phyloP scores from a whole-genome alignment of 1,140 invertebrate species.

The Solenopsis invicta region DNA sequence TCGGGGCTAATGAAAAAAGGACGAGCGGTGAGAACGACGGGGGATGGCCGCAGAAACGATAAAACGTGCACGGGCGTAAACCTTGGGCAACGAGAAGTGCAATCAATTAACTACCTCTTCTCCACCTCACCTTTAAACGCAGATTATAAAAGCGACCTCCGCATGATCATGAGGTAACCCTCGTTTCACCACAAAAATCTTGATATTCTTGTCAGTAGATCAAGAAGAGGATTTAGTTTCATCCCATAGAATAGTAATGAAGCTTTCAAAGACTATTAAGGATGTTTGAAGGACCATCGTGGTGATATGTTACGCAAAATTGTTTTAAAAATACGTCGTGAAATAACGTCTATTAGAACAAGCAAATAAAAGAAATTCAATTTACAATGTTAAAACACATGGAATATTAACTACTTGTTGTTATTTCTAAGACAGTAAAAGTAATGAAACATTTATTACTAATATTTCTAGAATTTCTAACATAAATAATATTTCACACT shows the following conservation, averaged over 20 bases:
- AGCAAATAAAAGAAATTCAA: neutral
- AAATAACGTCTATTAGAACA: neutral
- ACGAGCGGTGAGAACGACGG: neutral
- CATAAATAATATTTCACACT: neutral
- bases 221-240: slow-evolving; percentile 20
- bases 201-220: slow-evolving; percentile 4
- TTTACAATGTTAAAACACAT: neutral
- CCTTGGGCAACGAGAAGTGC: neutral
- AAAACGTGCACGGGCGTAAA: slow-evolving; percentile 35
- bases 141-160: slow-evolving; percentile 44
- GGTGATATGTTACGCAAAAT: neutral
- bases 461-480: neutral
- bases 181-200: neutral
- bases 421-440: neutral
- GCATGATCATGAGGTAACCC: neutral
- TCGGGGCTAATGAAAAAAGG: slow-evolving; percentile 71
- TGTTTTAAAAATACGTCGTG: neutral
- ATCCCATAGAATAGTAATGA: neutral
- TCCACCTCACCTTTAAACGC: slow-evolving; percentile 6
- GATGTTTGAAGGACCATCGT: neutral
- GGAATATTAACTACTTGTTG: neutral
- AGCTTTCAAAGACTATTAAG: neutral
- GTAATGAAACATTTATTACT: neutral
- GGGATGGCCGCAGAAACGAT: slow-evolving; percentile 23
- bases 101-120: slow-evolving; percentile 67